Evolutionary conservation across 2,113 vertebrate species (phyloP), one percentile per base, ranked within the genome.

Genomic region (Callaeas wilsoni): DNA sequence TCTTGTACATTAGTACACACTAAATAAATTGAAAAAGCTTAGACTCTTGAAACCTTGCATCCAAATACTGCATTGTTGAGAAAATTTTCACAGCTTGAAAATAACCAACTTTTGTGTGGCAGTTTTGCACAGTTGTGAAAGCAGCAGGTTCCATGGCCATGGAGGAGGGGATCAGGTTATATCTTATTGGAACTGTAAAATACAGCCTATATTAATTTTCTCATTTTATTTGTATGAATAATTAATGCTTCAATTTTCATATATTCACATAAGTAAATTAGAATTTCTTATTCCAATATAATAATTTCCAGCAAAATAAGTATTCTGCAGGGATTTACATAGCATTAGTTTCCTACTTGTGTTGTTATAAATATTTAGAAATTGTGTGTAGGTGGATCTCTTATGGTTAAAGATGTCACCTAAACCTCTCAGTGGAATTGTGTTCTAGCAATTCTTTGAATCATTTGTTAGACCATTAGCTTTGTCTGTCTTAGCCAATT

Each of bases 231-330:
- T 88, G 21, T 81, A 55, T 97, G 77, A 97, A 95, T 96, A 96
- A 97, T 94, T 94, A 96, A 97, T 96, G 64, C 21, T 95, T 93
- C 79, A 32, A 78, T 95, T 97, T 97, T 97, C 75, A 92, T 90
- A 91, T 94, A 71, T 82, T 95, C 91, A 55, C 64, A 25, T 77
- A 94, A 65, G 27, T 65, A 84, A 91, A 92, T 68, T 55, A 78
- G n/a, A 95, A 62, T 81, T 87, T 80, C 73, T 93, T 80, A 94
- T 95, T 86, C 69, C 68, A 85, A 81, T 78, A 68, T 82, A 93
- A 84, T 89, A 86, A 90, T 67, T 86, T 62, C 42, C 35, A 50
- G 70, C n/a, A 93, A 97, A 97, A 87, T 94, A 92, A 85, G 84
- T 91, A 79, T 85, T 96, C 83, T 93, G 35, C 25, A 94, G 86